A percentile compares a stretch with the other conserved stretches of the same genome.
Conservation (phyloP, 2,888 invertebrate species). For the Rotaria sp. region DNA sequence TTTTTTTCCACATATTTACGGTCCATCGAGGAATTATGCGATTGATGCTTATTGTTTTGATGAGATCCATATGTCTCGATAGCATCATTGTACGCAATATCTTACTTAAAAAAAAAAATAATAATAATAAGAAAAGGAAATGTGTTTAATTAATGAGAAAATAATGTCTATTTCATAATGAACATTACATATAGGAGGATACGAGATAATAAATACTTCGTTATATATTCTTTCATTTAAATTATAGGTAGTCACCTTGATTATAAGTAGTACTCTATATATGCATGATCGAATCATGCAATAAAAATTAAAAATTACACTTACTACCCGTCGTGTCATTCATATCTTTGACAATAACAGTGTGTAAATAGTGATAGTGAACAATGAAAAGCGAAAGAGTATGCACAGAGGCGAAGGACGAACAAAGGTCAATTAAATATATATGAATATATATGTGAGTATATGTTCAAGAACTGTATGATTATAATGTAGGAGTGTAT, state of each 20-base stretch:
- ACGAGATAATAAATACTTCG: background rate
- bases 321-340: background rate
- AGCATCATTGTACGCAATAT: background rate
- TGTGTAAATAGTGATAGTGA: conserved; percentile 10
- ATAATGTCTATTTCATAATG: background rate
- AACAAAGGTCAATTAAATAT: conserved; percentile 19
- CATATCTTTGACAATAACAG: background rate
- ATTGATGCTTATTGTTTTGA: background rate
- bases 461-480: background rate
- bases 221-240: background rate
- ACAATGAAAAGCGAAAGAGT: conserved; percentile 10
- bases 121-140: background rate
- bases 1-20: too few relatives aligned
- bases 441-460: background rate
- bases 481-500: background rate
- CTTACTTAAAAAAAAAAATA: background rate
- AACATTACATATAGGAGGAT: background rate
- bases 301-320: background rate
- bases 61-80: conserved; percentile 4
- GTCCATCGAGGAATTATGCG: background rate
- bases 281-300: background rate
- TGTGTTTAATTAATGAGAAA: background rate
- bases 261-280: background rate
- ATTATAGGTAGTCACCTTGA: background rate
- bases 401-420: background rate